These are phyloP conservation scores for Cynopterus brachyotis DNA, from an alignment of 2,113 vertebrate genomes.

Conservation along the genomic window DNA sequence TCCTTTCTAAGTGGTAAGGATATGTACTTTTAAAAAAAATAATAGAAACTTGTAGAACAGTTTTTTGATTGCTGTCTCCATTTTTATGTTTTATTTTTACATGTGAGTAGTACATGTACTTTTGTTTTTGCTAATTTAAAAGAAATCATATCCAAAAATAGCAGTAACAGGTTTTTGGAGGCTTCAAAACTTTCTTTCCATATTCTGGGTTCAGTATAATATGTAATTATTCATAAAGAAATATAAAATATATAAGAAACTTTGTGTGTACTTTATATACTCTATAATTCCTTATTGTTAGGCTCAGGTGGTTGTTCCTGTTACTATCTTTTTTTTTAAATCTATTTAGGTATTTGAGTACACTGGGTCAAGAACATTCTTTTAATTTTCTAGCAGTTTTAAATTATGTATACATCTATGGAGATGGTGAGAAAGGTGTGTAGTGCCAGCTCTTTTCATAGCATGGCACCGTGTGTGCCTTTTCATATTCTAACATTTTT, in stretches of 20 bases:
- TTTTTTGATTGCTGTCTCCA: neutral
- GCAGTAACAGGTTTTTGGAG: neutral
- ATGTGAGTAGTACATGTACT: neutral
- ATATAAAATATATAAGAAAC: neutral
- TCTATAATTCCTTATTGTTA: neutral
- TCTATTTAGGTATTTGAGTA: slow-evolving; percentile 22
- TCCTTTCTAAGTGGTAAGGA: slow-evolving; percentile 84
- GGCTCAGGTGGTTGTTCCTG: neutral
- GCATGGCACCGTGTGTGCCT: neutral
- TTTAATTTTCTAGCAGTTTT: neutral
- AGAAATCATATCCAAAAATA: neutral
- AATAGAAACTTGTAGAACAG: neutral
- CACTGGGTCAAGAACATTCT: neutral
- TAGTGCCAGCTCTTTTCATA: neutral
- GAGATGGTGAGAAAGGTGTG: neutral
- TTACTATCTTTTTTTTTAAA: neutral
- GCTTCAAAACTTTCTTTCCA: neutral
- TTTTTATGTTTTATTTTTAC: neutral
- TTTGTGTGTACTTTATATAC: neutral
- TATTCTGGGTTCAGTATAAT: neutral
- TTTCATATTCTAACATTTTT: neutral
- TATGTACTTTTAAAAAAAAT: neutral
- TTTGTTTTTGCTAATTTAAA: neutral
- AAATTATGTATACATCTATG: neutral
- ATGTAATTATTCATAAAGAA: neutral